Evolutionary conservation across 2,888 invertebrate species (phyloP), one percentile per base, ranked within the genome.

Genomic region (Gari tellinella): DNA sequence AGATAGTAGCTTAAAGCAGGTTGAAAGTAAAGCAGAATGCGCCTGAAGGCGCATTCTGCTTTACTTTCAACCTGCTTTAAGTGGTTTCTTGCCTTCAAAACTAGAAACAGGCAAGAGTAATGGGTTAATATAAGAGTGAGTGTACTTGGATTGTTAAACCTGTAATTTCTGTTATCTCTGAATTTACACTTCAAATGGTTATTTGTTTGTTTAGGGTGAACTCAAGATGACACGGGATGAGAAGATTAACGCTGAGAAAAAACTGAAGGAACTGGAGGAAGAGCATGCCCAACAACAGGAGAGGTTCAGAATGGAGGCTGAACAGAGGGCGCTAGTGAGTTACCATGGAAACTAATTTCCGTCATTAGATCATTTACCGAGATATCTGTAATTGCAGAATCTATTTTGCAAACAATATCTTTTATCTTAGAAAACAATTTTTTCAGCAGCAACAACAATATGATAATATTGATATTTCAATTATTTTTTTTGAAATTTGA

Each of bases 181-280:
- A n/a, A n/a, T n/a, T n/a, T n/a, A n/a, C n/a, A n/a, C n/a, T n/a
- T n/a, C n/a, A n/a, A n/a, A n/a, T n/a, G n/a, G n/a, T 31, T 31
- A 4, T 31, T 31, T 31, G 31, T 31, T 31, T 31, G 31, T 52
- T 12, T 67, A 87, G 86, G 81, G 81, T 55, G 89, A 90, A 65
- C 66, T 90, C 61, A 86, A 89, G 43, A 72, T 80, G 53, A 80
- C 89, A 38, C 78, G 82, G 60, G 82, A 83, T 21, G 89, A 89
- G 66, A 89, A 90, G 57, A 63, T 62, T 37, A 60, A 79, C 53
- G 85, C 87, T 0, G 89, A 90, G 60, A 75, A 85, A 37, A 79
- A 82, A 45, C 52, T 90, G 21, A 61, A 72, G 31, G 62, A 83
- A 12, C 69, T 90, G 68, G 88, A 89, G 49, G 73, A 72, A 37